Evolutionary conservation across 2,888 invertebrate species (phyloP).

Genomic region (Tortrix viridana): DNA sequence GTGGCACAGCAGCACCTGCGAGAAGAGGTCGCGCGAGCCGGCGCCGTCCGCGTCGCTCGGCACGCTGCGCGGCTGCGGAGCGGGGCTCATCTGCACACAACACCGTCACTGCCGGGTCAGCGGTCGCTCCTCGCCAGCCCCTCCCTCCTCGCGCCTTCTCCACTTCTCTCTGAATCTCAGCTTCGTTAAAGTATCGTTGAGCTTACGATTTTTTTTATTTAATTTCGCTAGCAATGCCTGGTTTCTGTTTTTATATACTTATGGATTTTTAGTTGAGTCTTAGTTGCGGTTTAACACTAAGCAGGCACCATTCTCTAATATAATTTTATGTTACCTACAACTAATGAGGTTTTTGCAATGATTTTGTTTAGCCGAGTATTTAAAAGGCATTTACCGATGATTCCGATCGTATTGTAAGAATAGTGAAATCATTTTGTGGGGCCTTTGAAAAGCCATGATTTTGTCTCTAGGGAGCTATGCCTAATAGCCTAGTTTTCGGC

Average conservation of each 20-base stretch:
- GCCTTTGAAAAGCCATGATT: slow-evolving; percentile 10
- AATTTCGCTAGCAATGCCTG: slow-evolving; percentile 6
- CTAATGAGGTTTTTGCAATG: background rate
- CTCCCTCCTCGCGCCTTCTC: slow-evolving; percentile 70
- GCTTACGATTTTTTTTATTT: slow-evolving; percentile 24
- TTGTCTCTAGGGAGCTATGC: slow-evolving; percentile 23
- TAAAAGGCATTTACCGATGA: background rate
- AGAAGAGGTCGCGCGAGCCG: slow-evolving; percentile 78
- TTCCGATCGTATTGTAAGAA: background rate
- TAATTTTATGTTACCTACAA: background rate
- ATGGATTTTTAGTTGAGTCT: no score
- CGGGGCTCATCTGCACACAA: slow-evolving; percentile 83
- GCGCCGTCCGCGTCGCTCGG: slow-evolving; percentile 71
- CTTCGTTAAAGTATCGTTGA: slow-evolving; percentile 53
- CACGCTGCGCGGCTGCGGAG: slow-evolving; percentile 77
- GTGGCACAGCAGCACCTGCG: slow-evolving; percentile 67
- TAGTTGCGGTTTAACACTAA: slow-evolving; percentile 23
- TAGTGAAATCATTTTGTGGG: slow-evolving; percentile 6
- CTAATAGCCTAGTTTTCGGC: slow-evolving; percentile 46
- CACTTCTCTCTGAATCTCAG: slow-evolving; percentile 83
- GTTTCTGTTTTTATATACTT: background rate
- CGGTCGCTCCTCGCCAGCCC: slow-evolving; percentile 49
- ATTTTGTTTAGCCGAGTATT: slow-evolving; percentile 5
- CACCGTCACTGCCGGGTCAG: slow-evolving; percentile 76
- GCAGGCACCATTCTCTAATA: slow-evolving; percentile 31